Evolutionary conservation across 1,140 invertebrate species (phyloP).

Genomic region (Homalodisca vitripennis): DNA sequence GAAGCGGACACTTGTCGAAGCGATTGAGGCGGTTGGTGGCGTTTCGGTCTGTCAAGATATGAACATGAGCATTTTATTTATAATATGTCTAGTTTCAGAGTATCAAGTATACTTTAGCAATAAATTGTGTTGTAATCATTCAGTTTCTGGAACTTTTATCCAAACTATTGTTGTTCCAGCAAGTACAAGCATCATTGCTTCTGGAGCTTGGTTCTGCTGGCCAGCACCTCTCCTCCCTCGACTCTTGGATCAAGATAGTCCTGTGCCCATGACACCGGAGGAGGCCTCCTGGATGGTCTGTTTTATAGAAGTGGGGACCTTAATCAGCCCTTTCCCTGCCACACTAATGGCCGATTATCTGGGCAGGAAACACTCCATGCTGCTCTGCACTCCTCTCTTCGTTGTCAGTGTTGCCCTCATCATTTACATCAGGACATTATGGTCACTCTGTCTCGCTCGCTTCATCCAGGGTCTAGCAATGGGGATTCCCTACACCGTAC

Average conservation of each 20-base stretch:
- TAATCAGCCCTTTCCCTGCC: slow-evolving; percentile 46
- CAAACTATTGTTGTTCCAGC: too few relatives aligned
- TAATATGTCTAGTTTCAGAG: too few relatives aligned
- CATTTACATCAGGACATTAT: background rate
- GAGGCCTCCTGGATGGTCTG: slow-evolving; percentile 65
- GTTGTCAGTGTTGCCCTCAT: background rate
- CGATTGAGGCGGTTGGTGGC: too few relatives aligned
- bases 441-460: slow-evolving; percentile 33
- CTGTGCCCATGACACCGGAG: slow-evolving; percentile 54
- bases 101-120: too few relatives aligned
- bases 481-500: slow-evolving; percentile 70
- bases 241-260: slow-evolving; percentile 49
- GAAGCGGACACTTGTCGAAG: too few relatives aligned
- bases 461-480: slow-evolving; percentile 53
- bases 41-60: too few relatives aligned
- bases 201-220: slow-evolving; percentile 52
- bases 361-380: slow-evolving; percentile 35
- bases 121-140: too few relatives aligned
- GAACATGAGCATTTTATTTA: too few relatives aligned
- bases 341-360: slow-evolving; percentile 37
- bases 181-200: slow-evolving; percentile 44
- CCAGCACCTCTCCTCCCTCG: slow-evolving; percentile 58
- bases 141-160: too few relatives aligned
- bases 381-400: slow-evolving; percentile 4
- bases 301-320: slow-evolving; percentile 53